phyloP scores from a whole-genome alignment of 2,113 vertebrate species.

The Colaptes auratus region DNA sequence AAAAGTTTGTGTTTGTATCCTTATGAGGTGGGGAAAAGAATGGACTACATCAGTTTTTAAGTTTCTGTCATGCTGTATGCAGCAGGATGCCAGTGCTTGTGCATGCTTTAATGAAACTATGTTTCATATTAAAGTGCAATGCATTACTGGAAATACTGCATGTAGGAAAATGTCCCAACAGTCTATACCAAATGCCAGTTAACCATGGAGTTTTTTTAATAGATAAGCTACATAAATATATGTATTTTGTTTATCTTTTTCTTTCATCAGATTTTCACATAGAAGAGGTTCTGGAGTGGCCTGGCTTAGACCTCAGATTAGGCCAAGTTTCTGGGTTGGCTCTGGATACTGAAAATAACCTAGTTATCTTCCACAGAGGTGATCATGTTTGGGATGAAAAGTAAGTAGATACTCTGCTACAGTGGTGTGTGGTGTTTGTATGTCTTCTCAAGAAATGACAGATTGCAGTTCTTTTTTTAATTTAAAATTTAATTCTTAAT shows the following conservation, averaged over 20 bases:
- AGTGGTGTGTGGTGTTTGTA: neutral
- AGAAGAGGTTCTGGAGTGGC: constrained; percentile 87
- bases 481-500: neutral
- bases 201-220: neutral
- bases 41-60: neutral
- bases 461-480: neutral
- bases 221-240: neutral
- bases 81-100: constrained; percentile 22
- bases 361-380: constrained; percentile 96
- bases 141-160: constrained; percentile 20
- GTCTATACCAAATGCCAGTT: neutral
- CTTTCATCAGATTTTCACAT: constrained; percentile 81
- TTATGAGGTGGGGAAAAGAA: neutral
- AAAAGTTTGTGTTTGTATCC: neutral
- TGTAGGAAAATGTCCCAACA: neutral
- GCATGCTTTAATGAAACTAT: constrained; percentile 35
- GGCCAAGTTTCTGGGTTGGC: constrained; percentile 95
- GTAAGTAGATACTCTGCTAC: constrained; percentile 76
- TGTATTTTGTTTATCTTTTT: neutral
- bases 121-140: neutral
- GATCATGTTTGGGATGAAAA: constrained; percentile 89
- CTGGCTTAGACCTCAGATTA: constrained; percentile 82
- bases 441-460: neutral
- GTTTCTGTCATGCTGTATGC: neutral
- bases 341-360: constrained; percentile 85